A percentile compares a stretch with the other conserved stretches of the same genome.
Evolutionary conservation across 1,140 invertebrate genomes (phyloP).

Genomic region (Bombus impatiens): DNA sequence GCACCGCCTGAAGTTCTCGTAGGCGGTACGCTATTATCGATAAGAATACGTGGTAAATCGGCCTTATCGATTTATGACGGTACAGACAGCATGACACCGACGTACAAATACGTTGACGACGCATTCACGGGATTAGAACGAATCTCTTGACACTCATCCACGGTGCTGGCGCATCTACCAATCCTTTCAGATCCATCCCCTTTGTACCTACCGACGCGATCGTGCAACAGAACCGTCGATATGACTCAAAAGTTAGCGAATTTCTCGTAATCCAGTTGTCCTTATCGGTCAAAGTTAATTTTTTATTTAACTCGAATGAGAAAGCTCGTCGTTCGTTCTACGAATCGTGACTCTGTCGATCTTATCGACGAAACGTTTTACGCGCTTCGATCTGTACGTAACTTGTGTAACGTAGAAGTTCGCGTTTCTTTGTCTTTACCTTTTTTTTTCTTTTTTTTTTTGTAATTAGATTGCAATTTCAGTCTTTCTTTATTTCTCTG

Average conservation of each 20-base stretch:
- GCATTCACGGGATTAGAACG: conserved; percentile 46
- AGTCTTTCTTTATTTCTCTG: not conserved
- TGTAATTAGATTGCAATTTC: not conserved
- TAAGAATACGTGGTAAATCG: conserved; percentile 59
- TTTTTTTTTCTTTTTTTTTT: rapidly evolving
- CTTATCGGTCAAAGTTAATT: not conserved
- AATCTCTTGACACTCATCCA: conserved; percentile 41
- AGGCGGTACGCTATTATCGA: conserved; percentile 49
- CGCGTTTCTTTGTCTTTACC: too few relatives aligned
- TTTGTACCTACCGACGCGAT: conserved; percentile 2
- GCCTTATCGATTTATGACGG: conserved; percentile 72
- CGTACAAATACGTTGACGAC: conserved; percentile 45
- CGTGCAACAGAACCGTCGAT: too few relatives aligned
- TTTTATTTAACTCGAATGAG: not conserved
- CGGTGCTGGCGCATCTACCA: not conserved
- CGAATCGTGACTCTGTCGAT: not conserved
- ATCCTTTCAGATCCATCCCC: not conserved
- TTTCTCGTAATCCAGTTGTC: not conserved
- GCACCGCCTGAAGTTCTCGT: conserved; percentile 2
- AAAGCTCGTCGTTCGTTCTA: not conserved
- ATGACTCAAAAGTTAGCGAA: not conserved
- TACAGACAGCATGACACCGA: conserved; percentile 73
- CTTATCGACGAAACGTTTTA: not conserved
- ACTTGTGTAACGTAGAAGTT: too few relatives aligned
- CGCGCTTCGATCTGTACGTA: not conserved